Evolutionary conservation across 2,797 vertebrate genomes (phyloP), one percentile per base, ranked within the genome.

Genomic region (Dromococcyx pavoninus): DNA sequence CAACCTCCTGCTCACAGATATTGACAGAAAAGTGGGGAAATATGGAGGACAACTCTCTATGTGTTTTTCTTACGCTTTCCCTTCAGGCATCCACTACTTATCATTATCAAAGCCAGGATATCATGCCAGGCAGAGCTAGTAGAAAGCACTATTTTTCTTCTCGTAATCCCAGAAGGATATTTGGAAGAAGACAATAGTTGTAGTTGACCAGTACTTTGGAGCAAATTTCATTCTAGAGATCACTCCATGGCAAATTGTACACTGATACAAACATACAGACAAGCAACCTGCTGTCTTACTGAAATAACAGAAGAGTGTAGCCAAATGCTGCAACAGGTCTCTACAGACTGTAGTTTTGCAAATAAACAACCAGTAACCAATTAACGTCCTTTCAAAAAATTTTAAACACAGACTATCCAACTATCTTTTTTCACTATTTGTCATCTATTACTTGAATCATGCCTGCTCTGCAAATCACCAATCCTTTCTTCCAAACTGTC

Each of bases 401-500:
- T 56, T 53, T 73, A 82, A 60, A 53, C 14, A 21, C 15, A 53
- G 39, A 21, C 41, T 71, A 51, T 62, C 48, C 77, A 88, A 56
- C 24, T 19, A 57, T 23, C 37, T 82, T 60, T 91, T 75, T 77
- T 77, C 33, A 72, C 23, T 33, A 51, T 72, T 81, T 82, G 64
- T 89, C 37, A 85, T 48, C 39, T 43, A 8, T 51, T 67, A 74
- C 30, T 46, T 50, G 32, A 78, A 27, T 62, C 77, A 79, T 15
- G 44, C 78, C 39, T 2, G 6, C 35, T 84, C 60, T 81, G 48
- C 27, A 78, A 62, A 93, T 69, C 33, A 22, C 37, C 61, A 73
- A 80, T 50, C 14, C n/a, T 37, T 94, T 86, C 50, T 83, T 91
- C 46, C 23, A 28, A 89, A 53, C 66, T 12, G 35, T 72, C 54